phyloP scores from a whole-genome alignment of 1,140 invertebrate genomes.

The Drosophila watanabei region DNA sequence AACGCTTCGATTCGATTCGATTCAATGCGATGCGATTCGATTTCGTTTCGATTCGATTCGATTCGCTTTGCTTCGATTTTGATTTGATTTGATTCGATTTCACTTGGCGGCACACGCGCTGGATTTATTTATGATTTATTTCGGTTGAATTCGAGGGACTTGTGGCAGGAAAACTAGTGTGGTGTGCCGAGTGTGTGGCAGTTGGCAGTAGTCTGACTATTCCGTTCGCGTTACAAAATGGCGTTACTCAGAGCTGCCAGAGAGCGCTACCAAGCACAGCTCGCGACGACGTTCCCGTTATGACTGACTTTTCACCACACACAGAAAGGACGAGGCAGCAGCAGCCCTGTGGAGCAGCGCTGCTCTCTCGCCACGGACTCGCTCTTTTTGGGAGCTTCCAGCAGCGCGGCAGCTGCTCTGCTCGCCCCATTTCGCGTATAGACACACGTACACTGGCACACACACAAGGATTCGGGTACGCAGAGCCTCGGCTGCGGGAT shows the following conservation, averaged over 20 bases:
- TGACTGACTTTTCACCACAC: conserved; percentile 85
- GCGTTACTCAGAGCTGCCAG: conserved; percentile 54
- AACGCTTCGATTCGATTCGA: conserved; percentile 37
- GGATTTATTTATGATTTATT: conserved; percentile 34
- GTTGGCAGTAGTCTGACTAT: conserved; percentile 43
- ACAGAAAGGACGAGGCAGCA: conserved; percentile 25
- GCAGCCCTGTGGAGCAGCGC: conserved; percentile 16
- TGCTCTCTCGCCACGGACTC: not conserved
- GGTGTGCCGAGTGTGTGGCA: conserved; percentile 21
- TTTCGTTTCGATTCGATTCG: conserved; percentile 16
- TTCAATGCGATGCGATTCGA: conserved; percentile 20
- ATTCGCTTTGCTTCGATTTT: conserved; percentile 15
- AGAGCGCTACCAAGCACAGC: conserved; percentile 77
- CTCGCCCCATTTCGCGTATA: conserved; percentile 67
- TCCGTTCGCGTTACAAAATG: conserved; percentile 65
- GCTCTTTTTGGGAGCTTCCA: conserved; percentile 30
- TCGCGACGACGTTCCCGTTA: conserved; percentile 86
- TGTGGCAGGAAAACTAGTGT: conserved; percentile 39
- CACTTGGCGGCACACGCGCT: conserved; percentile 38
- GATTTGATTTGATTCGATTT: conserved; percentile 39
- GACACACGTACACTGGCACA: conserved; percentile 36
- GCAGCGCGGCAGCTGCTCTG: conserved; percentile 38
- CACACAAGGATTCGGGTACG: not conserved
- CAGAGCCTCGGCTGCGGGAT: conserved; percentile 22
- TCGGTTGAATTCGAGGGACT: conserved; percentile 35